Evolutionary conservation across 2,113 vertebrate genomes (phyloP).

Genomic region (Pelodiscus sinensis): DNA sequence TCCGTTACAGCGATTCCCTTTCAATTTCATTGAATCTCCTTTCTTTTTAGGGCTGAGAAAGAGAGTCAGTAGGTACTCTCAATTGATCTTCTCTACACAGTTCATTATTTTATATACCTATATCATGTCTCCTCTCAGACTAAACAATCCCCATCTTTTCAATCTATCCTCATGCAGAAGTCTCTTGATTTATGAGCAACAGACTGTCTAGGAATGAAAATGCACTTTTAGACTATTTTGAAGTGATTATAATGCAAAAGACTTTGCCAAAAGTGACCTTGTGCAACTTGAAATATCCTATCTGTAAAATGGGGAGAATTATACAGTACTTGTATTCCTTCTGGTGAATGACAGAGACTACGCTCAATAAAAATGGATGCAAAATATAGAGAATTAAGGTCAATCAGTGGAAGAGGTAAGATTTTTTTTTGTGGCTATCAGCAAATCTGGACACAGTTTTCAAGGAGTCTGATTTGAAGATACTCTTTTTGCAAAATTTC

Average conservation of each 20-base stretch:
- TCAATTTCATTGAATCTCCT: neutral
- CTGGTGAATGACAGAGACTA: neutral
- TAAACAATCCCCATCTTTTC: neutral
- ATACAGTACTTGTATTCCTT: neutral
- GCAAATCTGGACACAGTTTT: neutral
- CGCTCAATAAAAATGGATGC: neutral
- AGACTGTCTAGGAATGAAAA: neutral
- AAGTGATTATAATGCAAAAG: constrained; percentile 13
- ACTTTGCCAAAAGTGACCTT: neutral
- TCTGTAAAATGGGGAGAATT: neutral
- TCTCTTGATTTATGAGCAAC: constrained; percentile 8
- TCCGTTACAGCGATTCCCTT: constrained; percentile 28
- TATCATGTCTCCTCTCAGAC: neutral
- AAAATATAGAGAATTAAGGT: neutral
- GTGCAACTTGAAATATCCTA: neutral
- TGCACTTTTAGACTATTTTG: neutral
- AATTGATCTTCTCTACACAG: constrained; percentile 14
- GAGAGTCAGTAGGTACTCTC: constrained; percentile 25
- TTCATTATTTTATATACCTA: neutral
- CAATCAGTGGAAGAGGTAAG: neutral
- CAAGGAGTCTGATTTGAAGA: neutral
- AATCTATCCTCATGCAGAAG: neutral
- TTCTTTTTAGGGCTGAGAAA: neutral
- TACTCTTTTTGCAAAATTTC: neutral
- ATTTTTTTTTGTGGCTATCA: neutral